Conservation (phyloP, 2,797 vertebrate genomes). For the Darevskia mixta region DNA sequence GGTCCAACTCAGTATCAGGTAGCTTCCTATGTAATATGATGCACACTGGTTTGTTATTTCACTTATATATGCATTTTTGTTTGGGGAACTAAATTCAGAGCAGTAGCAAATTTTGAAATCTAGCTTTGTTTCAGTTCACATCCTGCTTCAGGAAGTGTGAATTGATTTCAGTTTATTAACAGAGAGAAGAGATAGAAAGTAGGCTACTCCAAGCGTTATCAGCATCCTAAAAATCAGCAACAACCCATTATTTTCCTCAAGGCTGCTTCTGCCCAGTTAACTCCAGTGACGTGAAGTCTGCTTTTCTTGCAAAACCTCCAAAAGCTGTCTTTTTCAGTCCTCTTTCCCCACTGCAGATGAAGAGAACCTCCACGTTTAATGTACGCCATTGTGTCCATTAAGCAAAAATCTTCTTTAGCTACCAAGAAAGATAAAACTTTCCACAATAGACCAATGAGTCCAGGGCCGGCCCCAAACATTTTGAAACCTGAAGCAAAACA, state of each 20-base stretch:
- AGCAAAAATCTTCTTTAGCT: neutral
- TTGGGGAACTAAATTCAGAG: no score
- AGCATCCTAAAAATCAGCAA: neutral
- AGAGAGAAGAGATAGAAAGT: neutral
- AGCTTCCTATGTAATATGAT: no score
- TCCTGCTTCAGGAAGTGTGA: no score
- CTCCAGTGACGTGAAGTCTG: neutral
- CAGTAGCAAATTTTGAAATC: no score
- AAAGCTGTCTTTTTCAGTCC: neutral
- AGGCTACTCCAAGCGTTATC: neutral
- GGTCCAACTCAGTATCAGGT: no score
- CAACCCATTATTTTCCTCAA: neutral
- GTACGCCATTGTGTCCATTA: neutral
- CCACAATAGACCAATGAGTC: neutral
- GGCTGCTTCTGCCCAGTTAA: neutral
- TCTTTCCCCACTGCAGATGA: neutral
- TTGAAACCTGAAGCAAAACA: no score
- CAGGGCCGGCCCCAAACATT: no score
- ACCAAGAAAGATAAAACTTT: neutral
- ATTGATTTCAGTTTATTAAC: neutral
- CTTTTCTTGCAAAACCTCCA: no score
- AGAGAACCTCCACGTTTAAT: no score
- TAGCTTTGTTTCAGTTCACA: no score
- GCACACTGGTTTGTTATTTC: no score
- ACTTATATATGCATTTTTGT: no score